A percentile compares a stretch with the other conserved stretches of the same genome.
These are phyloP conservation scores for Phortica variegata DNA, from an alignment of 1,140 invertebrate species.

Conservation along the genomic window DNA sequence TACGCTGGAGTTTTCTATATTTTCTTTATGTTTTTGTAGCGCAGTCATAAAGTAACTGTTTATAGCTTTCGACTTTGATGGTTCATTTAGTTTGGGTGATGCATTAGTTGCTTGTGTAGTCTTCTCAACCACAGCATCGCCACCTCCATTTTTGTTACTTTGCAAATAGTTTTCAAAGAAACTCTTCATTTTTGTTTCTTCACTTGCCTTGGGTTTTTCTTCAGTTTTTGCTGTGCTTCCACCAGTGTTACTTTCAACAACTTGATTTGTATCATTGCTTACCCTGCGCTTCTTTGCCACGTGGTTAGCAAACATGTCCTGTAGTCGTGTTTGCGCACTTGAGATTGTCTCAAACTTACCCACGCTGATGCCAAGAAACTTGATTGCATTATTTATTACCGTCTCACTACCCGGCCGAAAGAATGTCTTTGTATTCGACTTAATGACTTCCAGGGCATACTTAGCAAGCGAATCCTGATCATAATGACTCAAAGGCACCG, in stretches of 20 bases:
- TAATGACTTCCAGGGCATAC: constrained; percentile 65
- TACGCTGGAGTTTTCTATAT: constrained; percentile 18
- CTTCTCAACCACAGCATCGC: too few relatives aligned
- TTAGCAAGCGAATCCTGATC: constrained; percentile 63
- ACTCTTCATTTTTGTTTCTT: constrained; percentile 31
- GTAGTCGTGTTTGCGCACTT: constrained; percentile 60
- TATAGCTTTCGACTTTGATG: too few relatives aligned
- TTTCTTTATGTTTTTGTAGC: constrained; percentile 31
- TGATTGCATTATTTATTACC: constrained; percentile 63
- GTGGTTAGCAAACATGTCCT: constrained; percentile 50
- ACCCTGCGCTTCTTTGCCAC: constrained; percentile 38
- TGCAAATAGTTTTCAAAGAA: constrained; percentile 41
- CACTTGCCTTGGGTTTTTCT: constrained; percentile 25
- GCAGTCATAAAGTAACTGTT: constrained; percentile 32
- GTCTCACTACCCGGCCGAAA: constrained; percentile 44
- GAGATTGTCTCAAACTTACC: constrained; percentile 70
- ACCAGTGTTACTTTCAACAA: constrained; percentile 1
- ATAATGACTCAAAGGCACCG: constrained; percentile 54
- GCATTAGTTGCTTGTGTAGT: too few relatives aligned
- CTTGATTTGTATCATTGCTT: constrained; percentile 20
- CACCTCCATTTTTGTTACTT: constrained; percentile 15
- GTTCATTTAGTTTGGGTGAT: too few relatives aligned
- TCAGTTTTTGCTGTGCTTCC: constrained; percentile 1
- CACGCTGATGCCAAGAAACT: constrained; percentile 73
- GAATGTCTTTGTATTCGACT: constrained; percentile 59